These are phyloP conservation scores for Abrostola tripartita DNA, from an alignment of 2,888 invertebrate genomes.

Conservation along the genomic window DNA sequence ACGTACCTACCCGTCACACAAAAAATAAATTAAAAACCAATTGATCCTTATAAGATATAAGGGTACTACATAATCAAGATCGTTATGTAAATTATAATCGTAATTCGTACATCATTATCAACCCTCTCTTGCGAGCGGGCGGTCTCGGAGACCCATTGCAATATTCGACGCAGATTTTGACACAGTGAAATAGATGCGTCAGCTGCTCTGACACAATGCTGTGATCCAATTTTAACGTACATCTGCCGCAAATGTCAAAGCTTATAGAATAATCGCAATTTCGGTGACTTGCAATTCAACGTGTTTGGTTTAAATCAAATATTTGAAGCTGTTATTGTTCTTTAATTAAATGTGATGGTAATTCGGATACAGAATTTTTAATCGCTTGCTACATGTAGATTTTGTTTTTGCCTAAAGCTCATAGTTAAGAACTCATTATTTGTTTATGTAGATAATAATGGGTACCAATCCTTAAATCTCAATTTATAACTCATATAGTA, in stretches of 20 bases:
- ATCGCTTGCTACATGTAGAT: not conserved
- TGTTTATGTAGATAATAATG: no score
- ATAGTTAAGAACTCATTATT: no score
- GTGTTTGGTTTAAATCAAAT: slow-evolving; percentile 20
- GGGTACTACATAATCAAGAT: slow-evolving; percentile 4
- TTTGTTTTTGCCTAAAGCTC: no score
- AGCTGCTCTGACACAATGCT: slow-evolving; percentile 59
- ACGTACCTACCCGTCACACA: no score
- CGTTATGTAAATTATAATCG: slow-evolving; percentile 29
- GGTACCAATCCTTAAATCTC: no score
- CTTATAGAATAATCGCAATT: slow-evolving; percentile 53
- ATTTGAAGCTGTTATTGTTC: not conserved
- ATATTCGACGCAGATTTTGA: slow-evolving; percentile 59
- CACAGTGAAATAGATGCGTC: slow-evolving; percentile 57
- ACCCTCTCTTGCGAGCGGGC: slow-evolving; percentile 41
- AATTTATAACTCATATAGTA: no score
- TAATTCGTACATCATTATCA: slow-evolving; percentile 44
- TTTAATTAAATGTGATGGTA: not conserved
- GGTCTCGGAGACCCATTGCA: slow-evolving; percentile 54
- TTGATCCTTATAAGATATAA: not conserved
- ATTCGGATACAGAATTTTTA: not conserved
- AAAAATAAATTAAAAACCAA: not conserved
- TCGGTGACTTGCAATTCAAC: slow-evolving; percentile 43
- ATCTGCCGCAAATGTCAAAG: slow-evolving; percentile 62
- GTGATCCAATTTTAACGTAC: slow-evolving; percentile 62